A percentile compares a stretch with the other conserved stretches of the same genome.
Conservation (phyloP, 2,113 vertebrate genomes). For the Spea bombifrons region DNA sequence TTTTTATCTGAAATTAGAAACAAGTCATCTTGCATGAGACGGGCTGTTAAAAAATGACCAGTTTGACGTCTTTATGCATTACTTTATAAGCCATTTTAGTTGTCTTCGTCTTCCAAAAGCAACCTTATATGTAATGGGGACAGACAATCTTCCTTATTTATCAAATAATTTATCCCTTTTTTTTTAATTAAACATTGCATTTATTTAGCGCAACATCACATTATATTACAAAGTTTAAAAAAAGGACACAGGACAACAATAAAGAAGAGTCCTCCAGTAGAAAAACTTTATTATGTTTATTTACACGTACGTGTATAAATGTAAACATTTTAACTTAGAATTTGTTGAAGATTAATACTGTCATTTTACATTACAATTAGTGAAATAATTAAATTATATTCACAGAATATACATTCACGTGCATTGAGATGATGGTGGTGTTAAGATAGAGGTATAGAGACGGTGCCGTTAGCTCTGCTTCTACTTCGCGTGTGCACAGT, state of each 20-base stretch:
- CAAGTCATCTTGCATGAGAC: too few relatives aligned
- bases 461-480: constrained; percentile 85
- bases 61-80: too few relatives aligned
- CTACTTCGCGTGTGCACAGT: constrained; percentile 80
- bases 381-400: constrained; percentile 72
- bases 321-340: constrained; percentile 72
- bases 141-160: too few relatives aligned
- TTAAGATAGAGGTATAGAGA: constrained; percentile 90
- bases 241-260: not conserved
- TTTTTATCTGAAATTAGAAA: too few relatives aligned
- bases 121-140: too few relatives aligned
- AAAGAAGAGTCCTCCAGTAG: constrained; percentile 50
- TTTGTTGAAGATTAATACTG: constrained; percentile 60
- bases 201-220: too few relatives aligned
- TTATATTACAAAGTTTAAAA: too few relatives aligned
- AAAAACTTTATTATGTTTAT: constrained; percentile 69
- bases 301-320: constrained; percentile 74
- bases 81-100: too few relatives aligned
- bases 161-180: too few relatives aligned
- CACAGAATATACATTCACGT: constrained; percentile 76
- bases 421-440: constrained; percentile 51
- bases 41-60: too few relatives aligned
- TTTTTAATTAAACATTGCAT: too few relatives aligned
- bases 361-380: constrained; percentile 64
- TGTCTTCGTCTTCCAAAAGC: too few relatives aligned